A percentile compares a stretch with the other conserved stretches of the same genome.
Evolutionary conservation across 1,140 invertebrate genomes (phyloP).

Genomic region (Halictus rubicundus): DNA sequence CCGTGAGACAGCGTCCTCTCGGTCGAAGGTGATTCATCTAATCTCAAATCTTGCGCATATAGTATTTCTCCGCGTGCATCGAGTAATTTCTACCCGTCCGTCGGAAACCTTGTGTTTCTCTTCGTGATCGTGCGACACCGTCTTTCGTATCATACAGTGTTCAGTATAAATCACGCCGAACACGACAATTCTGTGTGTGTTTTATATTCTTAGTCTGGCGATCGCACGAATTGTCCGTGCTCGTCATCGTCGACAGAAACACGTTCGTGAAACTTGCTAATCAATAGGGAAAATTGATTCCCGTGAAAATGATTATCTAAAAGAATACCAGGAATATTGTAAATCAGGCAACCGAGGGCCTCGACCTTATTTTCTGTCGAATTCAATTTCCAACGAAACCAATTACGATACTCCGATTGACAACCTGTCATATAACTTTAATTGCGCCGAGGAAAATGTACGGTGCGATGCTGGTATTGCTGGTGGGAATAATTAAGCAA

Average conservation of each 20-base stretch:
- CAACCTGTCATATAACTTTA: not conserved
- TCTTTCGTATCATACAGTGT: not conserved
- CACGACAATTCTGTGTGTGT: too few species aligned
- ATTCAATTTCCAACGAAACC: conserved; percentile 1
- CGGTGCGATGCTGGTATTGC: not conserved
- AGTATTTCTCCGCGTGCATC: conserved; percentile 63
- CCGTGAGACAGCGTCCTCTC: conserved; percentile 61
- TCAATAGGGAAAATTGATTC: not conserved
- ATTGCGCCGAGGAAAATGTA: not conserved
- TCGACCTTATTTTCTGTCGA: not conserved
- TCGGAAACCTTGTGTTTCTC: conserved; percentile 29
- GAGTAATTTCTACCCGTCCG: conserved; percentile 60
- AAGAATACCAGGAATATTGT: conserved; percentile 2
- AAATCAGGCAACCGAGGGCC: not conserved
- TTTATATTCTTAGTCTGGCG: too few species aligned
- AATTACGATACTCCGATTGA: conserved; percentile 20
- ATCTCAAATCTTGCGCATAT: conserved; percentile 66
- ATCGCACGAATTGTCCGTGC: too few species aligned
- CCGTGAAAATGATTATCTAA: conserved; percentile 27
- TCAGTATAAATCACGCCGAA: not conserved
- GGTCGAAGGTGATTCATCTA: conserved; percentile 61
- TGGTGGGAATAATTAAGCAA: too few species aligned
- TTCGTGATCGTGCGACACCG: not conserved
- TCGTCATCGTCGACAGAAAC: conserved; percentile 44
- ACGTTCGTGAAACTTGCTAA: conserved; percentile 60